Percentiles rank a stretch among this genome's conserved stretches.
Conservation (phyloP, 2,888 invertebrate genomes). For the Nudaria mundana region DNA sequence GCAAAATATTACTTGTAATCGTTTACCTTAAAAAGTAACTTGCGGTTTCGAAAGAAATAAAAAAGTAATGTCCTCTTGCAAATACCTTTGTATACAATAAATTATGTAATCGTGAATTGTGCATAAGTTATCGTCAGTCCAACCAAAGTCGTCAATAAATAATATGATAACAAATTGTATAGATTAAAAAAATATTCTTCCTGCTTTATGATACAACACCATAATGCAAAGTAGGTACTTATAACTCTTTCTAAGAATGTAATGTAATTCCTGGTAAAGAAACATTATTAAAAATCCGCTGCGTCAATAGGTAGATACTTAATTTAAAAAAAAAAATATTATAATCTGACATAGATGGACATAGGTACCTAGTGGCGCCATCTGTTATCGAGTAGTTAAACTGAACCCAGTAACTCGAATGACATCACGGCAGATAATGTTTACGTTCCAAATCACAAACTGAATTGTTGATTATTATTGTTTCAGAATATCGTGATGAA, state of each 20-base stretch:
- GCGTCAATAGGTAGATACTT: slow-evolving; percentile 8
- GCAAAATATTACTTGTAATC: too few species aligned
- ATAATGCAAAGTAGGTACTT: too few species aligned
- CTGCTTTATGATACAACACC: slow-evolving; percentile 19
- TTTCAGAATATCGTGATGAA: slow-evolving; percentile 80
- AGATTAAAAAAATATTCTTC: slow-evolving; percentile 13
- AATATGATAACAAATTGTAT: slow-evolving; percentile 11
- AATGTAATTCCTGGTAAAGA: background rate
- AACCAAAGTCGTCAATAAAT: slow-evolving; percentile 17
- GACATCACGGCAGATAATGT: too few species aligned
- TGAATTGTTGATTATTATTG: slow-evolving; percentile 21
- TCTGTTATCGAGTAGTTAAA: slow-evolving; percentile 23
- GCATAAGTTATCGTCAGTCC: slow-evolving; percentile 13
- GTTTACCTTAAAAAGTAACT: background rate
- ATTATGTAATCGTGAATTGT: slow-evolving; percentile 17
- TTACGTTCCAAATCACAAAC: too few species aligned
- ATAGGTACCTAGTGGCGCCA: slow-evolving; percentile 26
- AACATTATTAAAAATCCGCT: background rate
- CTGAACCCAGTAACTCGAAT: slow-evolving; percentile 1
- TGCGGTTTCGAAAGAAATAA: slow-evolving; percentile 1
- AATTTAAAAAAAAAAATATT: slow-evolving; percentile 16
- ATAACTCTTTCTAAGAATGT: background rate
- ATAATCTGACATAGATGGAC: too few species aligned
- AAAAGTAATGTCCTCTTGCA: background rate
- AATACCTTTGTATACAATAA: slow-evolving; percentile 1